phyloP scores from a whole-genome alignment of 2,888 invertebrate species.

The Lypha dubia region DNA sequence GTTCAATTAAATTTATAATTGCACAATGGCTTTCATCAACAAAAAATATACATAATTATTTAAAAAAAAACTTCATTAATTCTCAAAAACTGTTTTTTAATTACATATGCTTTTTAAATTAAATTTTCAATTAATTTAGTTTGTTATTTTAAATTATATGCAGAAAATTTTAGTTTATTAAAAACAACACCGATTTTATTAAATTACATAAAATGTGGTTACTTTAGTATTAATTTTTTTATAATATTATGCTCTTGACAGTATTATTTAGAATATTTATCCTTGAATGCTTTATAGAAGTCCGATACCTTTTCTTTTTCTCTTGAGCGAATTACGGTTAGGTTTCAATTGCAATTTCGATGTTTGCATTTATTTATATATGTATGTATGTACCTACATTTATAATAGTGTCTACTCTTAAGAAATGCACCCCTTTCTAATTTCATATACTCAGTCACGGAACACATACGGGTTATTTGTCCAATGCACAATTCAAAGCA shows the following conservation, averaged over 20 bases:
- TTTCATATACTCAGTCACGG: constrained; percentile 6
- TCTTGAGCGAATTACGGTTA: constrained; percentile 27
- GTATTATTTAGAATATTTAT: background rate
- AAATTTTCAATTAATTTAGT: background rate
- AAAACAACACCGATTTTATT: background rate
- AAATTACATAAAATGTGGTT: background rate
- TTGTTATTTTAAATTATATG: constrained; percentile 2
- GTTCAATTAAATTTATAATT: too few species aligned
- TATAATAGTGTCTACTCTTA: constrained; percentile 1
- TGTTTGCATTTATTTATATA: constrained; percentile 12
- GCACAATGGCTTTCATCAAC: background rate
- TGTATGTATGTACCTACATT: background rate
- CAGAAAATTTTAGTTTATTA: constrained; percentile 13
- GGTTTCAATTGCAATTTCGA: constrained; percentile 7
- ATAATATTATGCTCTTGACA: constrained; percentile 3
- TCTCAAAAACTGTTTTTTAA: too few species aligned
- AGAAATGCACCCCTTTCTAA: constrained; percentile 17
- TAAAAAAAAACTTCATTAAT: too few species aligned
- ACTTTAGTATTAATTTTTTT: constrained; percentile 1
- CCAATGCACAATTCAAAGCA: constrained; percentile 22
- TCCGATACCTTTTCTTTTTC: constrained; percentile 1
- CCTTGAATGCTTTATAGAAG: constrained; percentile 7
- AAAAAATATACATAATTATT: background rate
- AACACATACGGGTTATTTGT: constrained; percentile 26
- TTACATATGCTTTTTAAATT: background rate